These are phyloP conservation scores for Apostichopus leukothele DNA, from an alignment of 53 echinoderm and acorn worm genomes.

Conservation along the genomic window DNA sequence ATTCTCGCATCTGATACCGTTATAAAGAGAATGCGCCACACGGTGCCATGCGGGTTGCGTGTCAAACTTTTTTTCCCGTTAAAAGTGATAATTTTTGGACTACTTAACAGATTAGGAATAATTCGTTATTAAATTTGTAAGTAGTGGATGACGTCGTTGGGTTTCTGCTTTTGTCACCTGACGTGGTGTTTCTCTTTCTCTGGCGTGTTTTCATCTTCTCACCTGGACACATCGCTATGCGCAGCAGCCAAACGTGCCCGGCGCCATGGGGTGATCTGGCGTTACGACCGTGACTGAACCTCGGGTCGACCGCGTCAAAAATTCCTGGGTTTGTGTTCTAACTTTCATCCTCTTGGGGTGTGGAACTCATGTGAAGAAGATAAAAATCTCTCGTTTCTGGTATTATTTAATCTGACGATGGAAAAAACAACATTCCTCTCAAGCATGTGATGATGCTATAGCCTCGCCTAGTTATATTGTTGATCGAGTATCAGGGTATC, in stretches of 20 bases:
- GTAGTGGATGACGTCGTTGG: constrained; percentile 6
- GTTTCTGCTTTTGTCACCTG: constrained; percentile 22
- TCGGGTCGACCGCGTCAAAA: neutral
- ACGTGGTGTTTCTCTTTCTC: neutral
- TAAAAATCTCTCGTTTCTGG: constrained; percentile 28
- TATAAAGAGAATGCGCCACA: neutral
- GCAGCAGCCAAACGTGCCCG: constrained; percentile 28
- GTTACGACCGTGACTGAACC: constrained; percentile 31
- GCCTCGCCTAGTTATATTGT: no score
- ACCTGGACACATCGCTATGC: constrained; percentile 43
- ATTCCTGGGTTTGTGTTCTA: neutral
- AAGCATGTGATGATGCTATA: no score
- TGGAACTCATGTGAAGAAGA: constrained; percentile 17
- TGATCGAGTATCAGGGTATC: no score
- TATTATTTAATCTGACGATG: neutral
- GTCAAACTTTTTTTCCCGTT: neutral
- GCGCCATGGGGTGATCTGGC: constrained; percentile 11
- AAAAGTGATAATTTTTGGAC: constrained; percentile 33
- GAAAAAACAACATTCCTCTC: constrained; percentile 11
- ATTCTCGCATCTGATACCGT: neutral
- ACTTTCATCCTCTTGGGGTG: neutral
- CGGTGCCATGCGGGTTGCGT: constrained; percentile 30
- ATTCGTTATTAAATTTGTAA: constrained; percentile 30
- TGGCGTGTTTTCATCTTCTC: neutral
- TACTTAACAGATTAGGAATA: constrained; percentile 38